Evolutionary conservation across 2,797 vertebrate species (phyloP), one percentile per base, ranked within the genome.

Genomic region (Syngnathus rostellatus): DNA sequence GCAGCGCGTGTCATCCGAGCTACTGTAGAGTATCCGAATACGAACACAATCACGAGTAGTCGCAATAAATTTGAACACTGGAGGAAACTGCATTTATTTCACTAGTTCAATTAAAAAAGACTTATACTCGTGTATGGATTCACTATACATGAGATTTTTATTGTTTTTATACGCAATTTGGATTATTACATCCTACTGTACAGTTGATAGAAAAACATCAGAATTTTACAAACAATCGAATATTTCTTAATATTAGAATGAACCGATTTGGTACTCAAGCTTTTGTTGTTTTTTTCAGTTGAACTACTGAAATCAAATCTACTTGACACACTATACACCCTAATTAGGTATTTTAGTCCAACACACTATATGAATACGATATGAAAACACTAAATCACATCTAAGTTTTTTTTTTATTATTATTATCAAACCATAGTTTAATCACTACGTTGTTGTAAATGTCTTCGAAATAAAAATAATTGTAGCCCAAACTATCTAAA

Each of bases 1-100:
- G 25, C 14, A 37, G 38, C 12, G 25, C 0, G 54, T 57, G 21
- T 62, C n/a, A 75, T 72, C 71, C 65, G 74, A 75, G 25, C 55
- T 67, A 72, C 74, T 82, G 79, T 88, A 81, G 80, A 48, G 46
- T 17, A 6, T 68, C 68, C 40, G 62, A 14, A 50, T 51, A 50
- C 11, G 14, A 63, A 68, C 53, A 68, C 59, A 59, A 69, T 71
- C 80, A 17, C 11, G 64, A 16, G 31, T 39, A 40, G 25, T 45
- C 51, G 19, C 51, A 57, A 37, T 55, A 5, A 55, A 25, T 55
- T 31, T 37, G 50, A 53, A 53, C n/a, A 53, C 50, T 21, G n/a
- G 50, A 53, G 50, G n/a, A 21, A 53, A 53, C 50, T 0, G 17
- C 50, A 21, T 53, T 53, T 53, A 53, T 53, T 53, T 53, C 50